Percentiles rank a stretch among this genome's conserved stretches.
Conservation (phyloP, 2,113 vertebrate species). For the Pygoscelis antarcticus region DNA sequence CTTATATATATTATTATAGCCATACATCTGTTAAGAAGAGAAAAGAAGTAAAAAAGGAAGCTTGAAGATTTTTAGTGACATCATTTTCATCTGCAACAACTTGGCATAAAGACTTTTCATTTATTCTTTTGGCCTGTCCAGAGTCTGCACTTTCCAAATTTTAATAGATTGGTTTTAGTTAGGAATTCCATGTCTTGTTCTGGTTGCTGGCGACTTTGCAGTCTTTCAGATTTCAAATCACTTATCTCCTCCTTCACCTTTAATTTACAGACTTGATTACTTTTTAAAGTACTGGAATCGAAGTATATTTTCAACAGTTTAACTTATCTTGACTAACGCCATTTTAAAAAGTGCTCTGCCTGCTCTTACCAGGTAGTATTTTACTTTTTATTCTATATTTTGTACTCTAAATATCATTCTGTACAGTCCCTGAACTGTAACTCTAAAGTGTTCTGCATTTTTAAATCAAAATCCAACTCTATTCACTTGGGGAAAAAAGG, state of each 20-base stretch:
- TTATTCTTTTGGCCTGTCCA: neutral
- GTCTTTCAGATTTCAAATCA: neutral
- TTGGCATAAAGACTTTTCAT: neutral
- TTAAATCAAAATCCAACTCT: neutral
- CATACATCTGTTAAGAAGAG: neutral
- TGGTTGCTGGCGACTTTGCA: neutral
- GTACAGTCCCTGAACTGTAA: neutral
- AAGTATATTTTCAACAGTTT: neutral
- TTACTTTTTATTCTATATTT: neutral
- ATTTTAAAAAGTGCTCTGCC: neutral
- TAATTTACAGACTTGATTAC: constrained; percentile 1
- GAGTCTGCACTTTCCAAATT: neutral
- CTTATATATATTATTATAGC: neutral
- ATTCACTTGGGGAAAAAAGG: neutral
- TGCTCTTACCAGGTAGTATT: neutral
- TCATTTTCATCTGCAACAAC: neutral
- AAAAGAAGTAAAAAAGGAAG: neutral
- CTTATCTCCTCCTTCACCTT: neutral
- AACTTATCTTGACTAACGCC: neutral
- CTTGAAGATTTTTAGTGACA: neutral
- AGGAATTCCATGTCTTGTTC: neutral
- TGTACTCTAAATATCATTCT: neutral
- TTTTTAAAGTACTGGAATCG: neutral
- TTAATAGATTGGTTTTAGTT: neutral
- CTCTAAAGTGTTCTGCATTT: neutral